Evolutionary conservation across 2,888 invertebrate genomes (phyloP).

Genomic region (Lissocephala sabroskyi): DNA sequence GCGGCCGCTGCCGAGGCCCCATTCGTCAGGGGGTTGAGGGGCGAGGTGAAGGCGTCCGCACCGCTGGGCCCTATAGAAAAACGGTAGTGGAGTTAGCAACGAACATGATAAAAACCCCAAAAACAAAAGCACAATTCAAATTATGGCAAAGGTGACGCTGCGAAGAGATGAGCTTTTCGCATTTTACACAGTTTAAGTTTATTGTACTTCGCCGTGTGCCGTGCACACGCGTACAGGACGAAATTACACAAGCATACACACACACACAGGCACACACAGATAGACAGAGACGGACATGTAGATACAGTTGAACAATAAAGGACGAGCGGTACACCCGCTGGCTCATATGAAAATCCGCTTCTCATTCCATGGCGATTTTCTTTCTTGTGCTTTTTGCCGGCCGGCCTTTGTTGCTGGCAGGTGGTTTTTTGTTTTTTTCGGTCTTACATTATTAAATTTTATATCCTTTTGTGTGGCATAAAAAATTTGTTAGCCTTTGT

Average conservation of each 20-base stretch:
- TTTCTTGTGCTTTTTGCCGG: not conserved
- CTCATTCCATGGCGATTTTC: no score
- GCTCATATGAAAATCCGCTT: no score
- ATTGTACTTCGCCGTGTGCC: not conserved
- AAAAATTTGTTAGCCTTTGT: conserved; percentile 54
- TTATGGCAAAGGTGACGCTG: not conserved
- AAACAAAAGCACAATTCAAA: not conserved
- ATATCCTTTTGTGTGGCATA: conserved; percentile 37
- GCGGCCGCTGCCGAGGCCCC: conserved; percentile 60
- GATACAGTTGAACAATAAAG: conserved; percentile 23
- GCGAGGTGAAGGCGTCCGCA: conserved; percentile 75
- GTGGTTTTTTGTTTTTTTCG: conserved; percentile 4
- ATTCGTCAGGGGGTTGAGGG: conserved; percentile 72
- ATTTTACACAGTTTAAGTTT: no score
- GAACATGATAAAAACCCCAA: not conserved
- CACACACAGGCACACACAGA: conserved; percentile 14
- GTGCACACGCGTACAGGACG: conserved; percentile 17
- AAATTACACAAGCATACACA: conserved; percentile 18
- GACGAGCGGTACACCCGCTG: not conserved
- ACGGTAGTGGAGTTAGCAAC: no score
- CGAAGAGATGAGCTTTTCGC: no score
- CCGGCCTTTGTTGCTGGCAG: not conserved
- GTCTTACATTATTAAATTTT: conserved; percentile 56
- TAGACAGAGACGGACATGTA: no score
- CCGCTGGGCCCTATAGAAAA: conserved; percentile 74